Percentiles rank a stretch among this genome's conserved stretches.
These are phyloP conservation scores for Antechinus stuartii DNA, from an alignment of 2,113 vertebrate genomes.

Conservation along the genomic window DNA sequence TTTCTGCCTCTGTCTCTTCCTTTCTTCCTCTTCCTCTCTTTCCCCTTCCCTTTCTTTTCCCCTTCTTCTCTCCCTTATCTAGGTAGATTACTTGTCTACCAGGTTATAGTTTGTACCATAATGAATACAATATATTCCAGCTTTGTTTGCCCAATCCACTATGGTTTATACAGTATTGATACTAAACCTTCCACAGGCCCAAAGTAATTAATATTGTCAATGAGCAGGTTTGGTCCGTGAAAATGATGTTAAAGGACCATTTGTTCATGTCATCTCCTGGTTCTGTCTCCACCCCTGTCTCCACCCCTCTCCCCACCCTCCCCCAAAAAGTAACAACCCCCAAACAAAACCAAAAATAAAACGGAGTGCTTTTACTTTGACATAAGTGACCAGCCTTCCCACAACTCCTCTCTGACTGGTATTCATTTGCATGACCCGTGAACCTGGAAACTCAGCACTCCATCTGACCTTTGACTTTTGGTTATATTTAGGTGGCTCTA, in stretches of 20 bases:
- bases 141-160: too few relatives aligned
- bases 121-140: not conserved
- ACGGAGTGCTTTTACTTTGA: not conserved
- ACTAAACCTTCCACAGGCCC: rapidly evolving
- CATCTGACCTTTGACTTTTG: constrained; percentile 57
- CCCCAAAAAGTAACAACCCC: not conserved
- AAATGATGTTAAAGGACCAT: not conserved
- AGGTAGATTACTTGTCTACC: not conserved
- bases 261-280: not conserved
- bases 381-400: not conserved
- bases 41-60: too few relatives aligned
- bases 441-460: not conserved
- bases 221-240: rapidly evolving
- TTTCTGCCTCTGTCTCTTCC: rapidly evolving
- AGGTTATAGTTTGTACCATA: not conserved
- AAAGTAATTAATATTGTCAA: rapidly evolving
- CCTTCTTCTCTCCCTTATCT: not conserved
- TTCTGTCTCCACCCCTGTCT: too few relatives aligned
- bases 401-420: not conserved
- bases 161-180: not conserved
- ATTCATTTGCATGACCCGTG: constrained; percentile 37
- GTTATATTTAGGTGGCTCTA: constrained; percentile 92
- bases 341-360: not conserved
- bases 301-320: too few relatives aligned
- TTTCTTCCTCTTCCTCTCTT: too few relatives aligned